phyloP scores from a whole-genome alignment of 2,113 vertebrate genomes.

The Corydoras sp. region DNA sequence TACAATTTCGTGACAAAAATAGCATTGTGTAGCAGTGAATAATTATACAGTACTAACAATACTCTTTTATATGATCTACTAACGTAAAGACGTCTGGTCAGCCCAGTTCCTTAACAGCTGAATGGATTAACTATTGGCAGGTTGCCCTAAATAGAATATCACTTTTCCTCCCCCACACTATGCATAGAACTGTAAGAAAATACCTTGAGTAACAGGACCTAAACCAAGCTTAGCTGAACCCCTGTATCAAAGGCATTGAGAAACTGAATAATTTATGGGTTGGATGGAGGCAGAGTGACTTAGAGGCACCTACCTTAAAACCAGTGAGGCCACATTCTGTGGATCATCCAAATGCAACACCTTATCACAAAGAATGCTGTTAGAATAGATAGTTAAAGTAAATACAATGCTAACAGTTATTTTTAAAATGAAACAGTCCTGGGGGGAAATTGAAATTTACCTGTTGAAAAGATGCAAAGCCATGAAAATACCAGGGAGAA shows the following conservation, averaged over 20 bases:
- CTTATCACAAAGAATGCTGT: conserved; percentile 60
- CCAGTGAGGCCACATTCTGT: conserved; percentile 30
- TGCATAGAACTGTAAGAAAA: conserved; percentile 1
- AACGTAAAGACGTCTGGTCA: not conserved
- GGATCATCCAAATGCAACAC: conserved; percentile 61
- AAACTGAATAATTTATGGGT: conserved; percentile 60
- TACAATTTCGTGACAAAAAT: too few species aligned
- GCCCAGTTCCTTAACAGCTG: conserved; percentile 2
- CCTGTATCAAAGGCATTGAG: conserved; percentile 34
- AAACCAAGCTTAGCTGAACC: not conserved
- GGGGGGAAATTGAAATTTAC: conserved; percentile 40
- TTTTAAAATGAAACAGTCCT: not conserved
- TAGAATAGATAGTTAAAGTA: conserved; percentile 31
- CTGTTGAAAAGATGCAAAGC: conserved; percentile 57
- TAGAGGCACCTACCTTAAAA: not conserved
- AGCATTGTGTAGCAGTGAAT: too few species aligned
- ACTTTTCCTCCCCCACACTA: not conserved
- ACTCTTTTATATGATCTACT: not conserved
- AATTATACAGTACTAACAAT: not conserved
- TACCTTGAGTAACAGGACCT: conserved; percentile 26
- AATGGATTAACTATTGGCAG: not conserved
- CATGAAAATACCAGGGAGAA: conserved; percentile 56
- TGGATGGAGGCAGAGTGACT: conserved; percentile 35
- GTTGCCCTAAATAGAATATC: not conserved
- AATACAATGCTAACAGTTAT: not conserved